Base-by-base conservation (phyloP, 2,888 invertebrate species). In the Lasioglossum villosulum region DNA sequence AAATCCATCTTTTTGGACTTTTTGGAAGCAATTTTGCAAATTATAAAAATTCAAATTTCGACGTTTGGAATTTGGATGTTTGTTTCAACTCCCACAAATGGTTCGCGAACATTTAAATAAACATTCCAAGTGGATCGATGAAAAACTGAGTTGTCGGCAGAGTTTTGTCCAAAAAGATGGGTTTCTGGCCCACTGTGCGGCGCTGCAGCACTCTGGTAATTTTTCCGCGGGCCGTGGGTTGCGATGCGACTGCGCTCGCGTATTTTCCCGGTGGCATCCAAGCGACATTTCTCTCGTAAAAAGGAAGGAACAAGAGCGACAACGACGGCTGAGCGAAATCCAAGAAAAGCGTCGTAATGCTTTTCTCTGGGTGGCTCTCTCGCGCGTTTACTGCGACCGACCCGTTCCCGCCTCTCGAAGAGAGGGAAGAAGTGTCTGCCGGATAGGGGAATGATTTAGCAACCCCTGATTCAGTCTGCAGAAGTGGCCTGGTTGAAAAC, bases 401-500 rank as follows among this genome's bases (percentile, higher is more conserved):
- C 81, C 39, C 74, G 59, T 81, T 76, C 70, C 37, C 75, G 75
- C n/a, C 48, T 45, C 68, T 27, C 72, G 77, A 68, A 72, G 68
- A 74, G 83, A 78, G 70, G 80, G 59, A 73, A 76, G 82, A 80
- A 75, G 82, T 70, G 80, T 80, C 87, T 68, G 70, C 66, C 63
- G 86, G 80, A 85, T 73, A 80, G 85, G 83, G 81, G 86, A 75
- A 83, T 88, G 88, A 86, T 86, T 80, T 83, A 83, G 86, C 86
- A 82, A 88, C 72, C 84, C 83, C 68, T 45, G 68, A 80, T 72
- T 72, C 76, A 77, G 80, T 78, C 80, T 74, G 82, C 78, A 85
- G 78, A 89, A 87, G 84, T 82, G 82, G 86, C 82, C 80, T 73
- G 83, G 77, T 87, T 86, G 86, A 86, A 87, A 83, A 86, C 80